Percentiles rank a stretch among this genome's conserved stretches.
phyloP scores from a whole-genome alignment of 2,888 invertebrate genomes.

The Serripes groenlandicus region DNA sequence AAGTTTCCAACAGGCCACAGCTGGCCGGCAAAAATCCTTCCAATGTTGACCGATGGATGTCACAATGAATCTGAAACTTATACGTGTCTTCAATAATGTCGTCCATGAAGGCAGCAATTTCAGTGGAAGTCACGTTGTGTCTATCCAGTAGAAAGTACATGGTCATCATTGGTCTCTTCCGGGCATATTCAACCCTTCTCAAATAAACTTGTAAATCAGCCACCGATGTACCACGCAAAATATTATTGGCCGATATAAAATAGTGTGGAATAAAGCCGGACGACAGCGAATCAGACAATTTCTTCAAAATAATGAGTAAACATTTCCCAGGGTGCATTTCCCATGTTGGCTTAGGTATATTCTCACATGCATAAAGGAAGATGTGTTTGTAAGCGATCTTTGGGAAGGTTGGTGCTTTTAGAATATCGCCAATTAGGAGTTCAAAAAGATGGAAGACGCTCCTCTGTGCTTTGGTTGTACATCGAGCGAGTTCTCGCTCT shows the following conservation, averaged over 20 bases:
- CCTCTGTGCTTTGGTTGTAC: conserved; percentile 28
- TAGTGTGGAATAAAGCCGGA: conserved; percentile 35
- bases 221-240: conserved; percentile 9
- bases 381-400: conserved; percentile 28
- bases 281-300: conserved; percentile 12
- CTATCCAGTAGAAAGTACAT: conserved; percentile 38
- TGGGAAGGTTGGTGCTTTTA: conserved; percentile 13
- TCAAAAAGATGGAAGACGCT: conserved; percentile 32
- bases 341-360: conserved; percentile 30
- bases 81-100: conserved; percentile 31
- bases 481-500: conserved; percentile 29
- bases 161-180: conserved; percentile 14
- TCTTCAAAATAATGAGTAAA: conserved; percentile 32
- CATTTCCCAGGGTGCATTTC: conserved; percentile 37
- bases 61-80: background rate
- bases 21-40: background rate
- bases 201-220: background rate
- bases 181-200: conserved; percentile 7
- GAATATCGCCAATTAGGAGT: background rate
- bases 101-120: conserved; percentile 35
- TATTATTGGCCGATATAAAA: conserved; percentile 39
- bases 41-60: background rate
- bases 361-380: conserved; percentile 56
- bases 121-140: conserved; percentile 27
- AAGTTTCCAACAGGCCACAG: background rate